A percentile compares a stretch with the other conserved stretches of the same genome.
These are phyloP conservation scores for Peromyscus californicus DNA, from an alignment of 2,113 vertebrate species.

Conservation along the genomic window DNA sequence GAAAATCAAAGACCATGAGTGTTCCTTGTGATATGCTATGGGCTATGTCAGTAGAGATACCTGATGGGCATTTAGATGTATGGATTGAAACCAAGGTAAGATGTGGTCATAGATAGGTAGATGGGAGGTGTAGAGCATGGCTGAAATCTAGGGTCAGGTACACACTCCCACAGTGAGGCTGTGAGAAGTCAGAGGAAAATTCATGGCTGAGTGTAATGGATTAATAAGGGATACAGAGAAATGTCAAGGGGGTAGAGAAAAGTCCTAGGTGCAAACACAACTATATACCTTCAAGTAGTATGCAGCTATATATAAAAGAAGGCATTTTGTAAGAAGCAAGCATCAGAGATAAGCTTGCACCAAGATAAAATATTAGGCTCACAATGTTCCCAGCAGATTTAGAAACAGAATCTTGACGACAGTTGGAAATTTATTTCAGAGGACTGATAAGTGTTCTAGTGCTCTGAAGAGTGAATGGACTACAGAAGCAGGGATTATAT, in stretches of 20 bases:
- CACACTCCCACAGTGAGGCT: neutral
- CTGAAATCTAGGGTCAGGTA: neutral
- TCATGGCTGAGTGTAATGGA: neutral
- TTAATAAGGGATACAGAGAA: neutral
- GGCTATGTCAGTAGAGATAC: neutral
- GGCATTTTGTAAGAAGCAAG: neutral
- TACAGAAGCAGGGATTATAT: neutral
- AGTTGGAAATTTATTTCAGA: constrained; percentile 17
- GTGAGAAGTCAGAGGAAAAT: neutral
- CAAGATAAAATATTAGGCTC: neutral
- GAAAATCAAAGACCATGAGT: neutral
- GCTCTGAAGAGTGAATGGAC: neutral
- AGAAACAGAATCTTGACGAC: constrained; percentile 28
- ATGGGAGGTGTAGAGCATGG: neutral
- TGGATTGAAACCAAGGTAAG: neutral
- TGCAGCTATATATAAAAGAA: neutral
- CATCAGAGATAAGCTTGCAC: neutral
- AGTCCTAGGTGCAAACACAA: neutral
- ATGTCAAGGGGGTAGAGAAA: neutral
- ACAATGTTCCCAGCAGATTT: constrained; percentile 5
- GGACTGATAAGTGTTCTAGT: neutral
- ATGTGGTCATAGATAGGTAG: neutral
- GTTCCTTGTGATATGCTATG: neutral
- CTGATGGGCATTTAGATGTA: neutral
- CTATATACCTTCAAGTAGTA: neutral